phyloP scores from a whole-genome alignment of 2,888 invertebrate species.

The Limnephilus auricula region DNA sequence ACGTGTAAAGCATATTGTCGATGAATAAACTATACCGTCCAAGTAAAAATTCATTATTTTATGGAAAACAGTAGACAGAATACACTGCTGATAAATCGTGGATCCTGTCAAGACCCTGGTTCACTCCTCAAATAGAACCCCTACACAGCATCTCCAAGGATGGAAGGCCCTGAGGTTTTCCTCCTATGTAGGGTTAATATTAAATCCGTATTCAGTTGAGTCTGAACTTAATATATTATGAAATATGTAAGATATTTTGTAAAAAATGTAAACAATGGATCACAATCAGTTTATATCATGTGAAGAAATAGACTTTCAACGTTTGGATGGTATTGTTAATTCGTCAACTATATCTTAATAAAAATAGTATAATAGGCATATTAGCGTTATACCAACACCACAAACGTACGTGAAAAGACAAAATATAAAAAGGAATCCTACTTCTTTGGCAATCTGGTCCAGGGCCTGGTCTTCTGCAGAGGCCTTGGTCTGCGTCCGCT shows the following conservation, averaged over 20 bases:
- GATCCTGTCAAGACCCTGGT: background rate
- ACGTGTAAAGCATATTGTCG: background rate
- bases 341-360: background rate
- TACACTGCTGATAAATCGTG: background rate
- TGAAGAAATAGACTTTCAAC: background rate
- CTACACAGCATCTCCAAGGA: too few relatives aligned
- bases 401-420: background rate
- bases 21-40: background rate
- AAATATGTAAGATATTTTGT: too few relatives aligned
- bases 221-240: too few relatives aligned
- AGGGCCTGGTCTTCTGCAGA: conserved; percentile 98
- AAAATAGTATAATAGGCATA: background rate
- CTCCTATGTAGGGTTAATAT: too few relatives aligned
- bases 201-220: too few relatives aligned
- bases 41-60: background rate
- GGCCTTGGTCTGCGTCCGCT: conserved; percentile 88
- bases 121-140: background rate
- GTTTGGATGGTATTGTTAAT: background rate
- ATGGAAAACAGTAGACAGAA: background rate
- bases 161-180: too few relatives aligned
- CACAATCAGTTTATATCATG: background rate
- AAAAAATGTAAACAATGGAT: background rate
- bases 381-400: background rate
- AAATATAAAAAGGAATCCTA: conserved; percentile 70
- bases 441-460: conserved; percentile 98